phyloP scores from a whole-genome alignment of 2,797 vertebrate species.

The Hipposideros larvatus region DNA sequence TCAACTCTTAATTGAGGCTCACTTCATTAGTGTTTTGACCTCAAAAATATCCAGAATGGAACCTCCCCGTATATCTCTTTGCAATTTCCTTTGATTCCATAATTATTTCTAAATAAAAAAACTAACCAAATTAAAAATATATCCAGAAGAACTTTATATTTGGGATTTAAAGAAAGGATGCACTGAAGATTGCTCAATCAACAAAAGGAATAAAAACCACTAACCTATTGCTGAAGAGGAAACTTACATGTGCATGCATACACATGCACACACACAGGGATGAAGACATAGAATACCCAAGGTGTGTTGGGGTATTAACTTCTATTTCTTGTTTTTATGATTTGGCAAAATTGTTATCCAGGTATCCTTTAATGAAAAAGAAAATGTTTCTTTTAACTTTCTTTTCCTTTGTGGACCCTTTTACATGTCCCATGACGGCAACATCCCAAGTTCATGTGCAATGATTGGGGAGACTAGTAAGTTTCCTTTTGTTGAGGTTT shows the following conservation, averaged over 20 bases:
- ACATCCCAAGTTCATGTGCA: too few species aligned
- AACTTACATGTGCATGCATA: neutral
- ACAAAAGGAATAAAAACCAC: neutral
- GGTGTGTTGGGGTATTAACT: neutral
- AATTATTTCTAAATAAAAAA: neutral
- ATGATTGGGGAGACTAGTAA: rapidly evolving
- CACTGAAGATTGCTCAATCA: neutral
- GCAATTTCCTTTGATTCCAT: neutral
- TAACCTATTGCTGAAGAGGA: neutral
- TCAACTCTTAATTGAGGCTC: neutral
- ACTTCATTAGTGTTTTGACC: neutral
- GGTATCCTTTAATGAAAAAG: neutral
- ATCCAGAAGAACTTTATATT: neutral
- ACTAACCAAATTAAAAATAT: neutral
- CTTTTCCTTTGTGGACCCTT: neutral
- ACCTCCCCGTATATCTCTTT: neutral
- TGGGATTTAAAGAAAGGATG: neutral
- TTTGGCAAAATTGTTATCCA: neutral
- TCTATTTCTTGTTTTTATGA: neutral
- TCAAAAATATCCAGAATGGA: neutral
- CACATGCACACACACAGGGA: rapidly evolving
- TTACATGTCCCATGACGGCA: neutral
- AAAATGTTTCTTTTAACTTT: neutral
- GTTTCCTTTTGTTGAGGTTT: neutral
- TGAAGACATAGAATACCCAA: neutral